Conservation (phyloP, 1,140 invertebrate genomes). For the Parasteatoda tepidariorum region DNA sequence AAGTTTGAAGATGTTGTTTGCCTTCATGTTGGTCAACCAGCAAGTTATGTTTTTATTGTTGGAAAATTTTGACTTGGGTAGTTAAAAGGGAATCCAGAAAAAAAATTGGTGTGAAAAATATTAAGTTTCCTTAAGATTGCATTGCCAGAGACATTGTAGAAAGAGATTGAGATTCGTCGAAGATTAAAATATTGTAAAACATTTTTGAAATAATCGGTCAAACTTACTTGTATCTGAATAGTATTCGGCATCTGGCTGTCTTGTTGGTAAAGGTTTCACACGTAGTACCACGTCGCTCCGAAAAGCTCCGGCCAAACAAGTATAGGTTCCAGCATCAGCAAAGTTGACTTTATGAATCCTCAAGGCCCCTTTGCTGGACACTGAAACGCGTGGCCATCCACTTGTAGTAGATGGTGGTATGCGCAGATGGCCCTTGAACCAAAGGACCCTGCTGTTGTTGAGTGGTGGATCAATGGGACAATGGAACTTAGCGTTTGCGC, state of each 20-base stretch:
- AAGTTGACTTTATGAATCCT: slow-evolving; percentile 81
- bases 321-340: slow-evolving; percentile 83
- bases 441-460: slow-evolving; percentile 32
- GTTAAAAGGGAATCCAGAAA: no score
- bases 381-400: slow-evolving; percentile 34
- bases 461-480: slow-evolving; percentile 74
- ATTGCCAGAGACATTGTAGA: no score
- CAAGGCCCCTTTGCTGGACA: slow-evolving; percentile 73
- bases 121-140: no score
- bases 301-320: slow-evolving; percentile 72
- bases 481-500: slow-evolving; percentile 88
- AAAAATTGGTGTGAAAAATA: no score
- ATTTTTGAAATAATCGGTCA: no score
- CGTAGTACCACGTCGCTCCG: slow-evolving; percentile 28
- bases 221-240: slow-evolving; percentile 35
- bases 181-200: no score
- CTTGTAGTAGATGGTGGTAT: slow-evolving; percentile 42
- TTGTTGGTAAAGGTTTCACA: slow-evolving; percentile 45
- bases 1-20: no score
- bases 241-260: slow-evolving; percentile 1
- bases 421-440: slow-evolving; percentile 44
- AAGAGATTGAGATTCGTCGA: no score
- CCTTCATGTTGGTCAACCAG: no score
- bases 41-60: no score
- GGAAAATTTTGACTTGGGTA: no score